Evolutionary conservation across 2,113 vertebrate species (phyloP), one percentile per base, ranked within the genome.

Genomic region (Catharus minimus): DNA sequence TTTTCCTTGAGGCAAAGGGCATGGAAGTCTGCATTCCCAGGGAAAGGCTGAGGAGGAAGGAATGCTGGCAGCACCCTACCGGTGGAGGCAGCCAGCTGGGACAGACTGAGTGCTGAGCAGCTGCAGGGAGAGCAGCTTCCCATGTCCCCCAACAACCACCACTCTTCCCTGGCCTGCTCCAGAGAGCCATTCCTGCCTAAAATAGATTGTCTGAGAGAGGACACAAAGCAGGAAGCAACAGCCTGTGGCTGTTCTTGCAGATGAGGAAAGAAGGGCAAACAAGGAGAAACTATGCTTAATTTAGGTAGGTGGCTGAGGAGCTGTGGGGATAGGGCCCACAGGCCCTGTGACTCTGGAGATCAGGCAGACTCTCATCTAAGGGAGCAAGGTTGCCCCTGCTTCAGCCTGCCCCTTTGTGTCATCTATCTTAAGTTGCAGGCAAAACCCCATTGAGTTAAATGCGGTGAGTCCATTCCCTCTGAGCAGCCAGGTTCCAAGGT

Each of bases 71-170:
- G 39, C 1, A 3, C 10, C 11, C 0, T 64, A 33, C n/a, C 47
- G 72, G 9, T 0, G 1, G 30, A 60, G 47, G 11, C 47, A 46
- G 9, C 77, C 78, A 73, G 12, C 6, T 10, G 1, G 5, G 15
- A 30, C 10, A 72, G 16, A 17, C 17, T 23, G 21, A 24, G 16
- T 43, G 32, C 32, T 33, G 23, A 15, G 47, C 28, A 2, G 15
- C 58, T 62, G 32, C 4, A 2, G 0, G 15, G 46, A 60, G 8
- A 5, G 20, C 18, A 26, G 47, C 39, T 4, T 2, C 39, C 20
- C 4, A 1, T 0, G 0, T 47, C 13, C 22, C 13, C 22, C 1
- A 6, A 2, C 9, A 56, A 15, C 26, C 3, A 2, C 10, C 6
- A 2, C 38, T 33, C 32, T 52, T 27, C 15, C 14, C 33, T 7